Conservation (phyloP, 2,888 invertebrate species). For the Rugalucina vietnamica region DNA sequence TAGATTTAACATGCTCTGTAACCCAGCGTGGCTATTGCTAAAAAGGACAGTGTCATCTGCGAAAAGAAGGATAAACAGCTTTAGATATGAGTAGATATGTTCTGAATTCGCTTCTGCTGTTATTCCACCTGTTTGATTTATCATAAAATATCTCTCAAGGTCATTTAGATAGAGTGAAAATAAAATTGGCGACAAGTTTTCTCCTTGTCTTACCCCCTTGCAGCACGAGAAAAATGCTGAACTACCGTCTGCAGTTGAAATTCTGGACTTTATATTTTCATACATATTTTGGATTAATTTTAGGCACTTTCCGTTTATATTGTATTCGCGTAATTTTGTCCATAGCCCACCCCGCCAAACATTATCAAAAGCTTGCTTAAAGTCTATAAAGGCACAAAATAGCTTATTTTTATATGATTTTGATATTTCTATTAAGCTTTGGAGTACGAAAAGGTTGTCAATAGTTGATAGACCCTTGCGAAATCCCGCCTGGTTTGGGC, state of each 20-base stretch:
- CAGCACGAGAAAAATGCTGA: not conserved
- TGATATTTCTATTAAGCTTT: conserved; percentile 1
- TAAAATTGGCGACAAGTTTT: not conserved
- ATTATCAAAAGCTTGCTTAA: not conserved
- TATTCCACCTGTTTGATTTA: not conserved
- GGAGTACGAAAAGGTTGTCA: conserved; percentile 30
- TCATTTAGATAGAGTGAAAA: not conserved
- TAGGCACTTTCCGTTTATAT: not conserved
- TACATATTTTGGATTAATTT: not conserved
- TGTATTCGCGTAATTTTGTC: not conserved
- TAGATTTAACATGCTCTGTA: conserved; percentile 15
- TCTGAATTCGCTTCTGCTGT: not conserved
- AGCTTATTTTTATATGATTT: not conserved
- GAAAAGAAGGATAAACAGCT: conserved; percentile 22
- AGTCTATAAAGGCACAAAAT: not conserved
- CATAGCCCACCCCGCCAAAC: not conserved
- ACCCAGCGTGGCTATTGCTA: not conserved
- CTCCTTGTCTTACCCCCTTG: not conserved
- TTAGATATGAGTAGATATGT: not conserved
- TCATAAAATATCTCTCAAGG: not conserved
- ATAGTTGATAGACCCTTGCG: conserved; percentile 19
- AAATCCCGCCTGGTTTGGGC: conserved; percentile 25
- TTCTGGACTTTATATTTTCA: not conserved
- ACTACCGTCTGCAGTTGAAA: not conserved
- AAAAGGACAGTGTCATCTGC: conserved; percentile 44